Evolutionary conservation across 1,140 invertebrate species (phyloP).

Genomic region (Pararge aegeria): DNA sequence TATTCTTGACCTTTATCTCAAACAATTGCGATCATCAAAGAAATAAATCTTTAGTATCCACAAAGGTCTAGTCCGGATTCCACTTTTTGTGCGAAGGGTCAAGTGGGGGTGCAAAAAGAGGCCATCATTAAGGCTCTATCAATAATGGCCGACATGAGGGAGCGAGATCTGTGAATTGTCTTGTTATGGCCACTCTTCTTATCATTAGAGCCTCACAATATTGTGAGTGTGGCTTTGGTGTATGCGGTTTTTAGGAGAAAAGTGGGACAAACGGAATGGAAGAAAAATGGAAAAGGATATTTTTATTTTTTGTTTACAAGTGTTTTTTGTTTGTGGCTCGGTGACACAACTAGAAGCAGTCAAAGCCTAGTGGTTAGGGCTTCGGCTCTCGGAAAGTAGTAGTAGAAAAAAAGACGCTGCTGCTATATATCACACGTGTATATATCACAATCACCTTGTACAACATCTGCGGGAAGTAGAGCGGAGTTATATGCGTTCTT

Average conservation of each 20-base stretch:
- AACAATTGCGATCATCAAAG: conserved; percentile 41
- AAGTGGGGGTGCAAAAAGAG: conserved; percentile 51
- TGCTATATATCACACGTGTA: too few species aligned
- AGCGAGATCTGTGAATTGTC: conserved; percentile 39
- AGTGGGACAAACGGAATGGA: not conserved
- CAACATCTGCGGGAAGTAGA: too few species aligned
- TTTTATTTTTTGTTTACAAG: not conserved
- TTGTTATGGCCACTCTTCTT: conserved; percentile 28
- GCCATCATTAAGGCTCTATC: conserved; percentile 51
- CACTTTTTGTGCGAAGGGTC: conserved; percentile 59
- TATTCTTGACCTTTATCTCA: conserved; percentile 32
- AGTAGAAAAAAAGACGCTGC: too few species aligned
- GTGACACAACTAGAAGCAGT: too few species aligned
- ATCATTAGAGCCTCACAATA: conserved; percentile 27
- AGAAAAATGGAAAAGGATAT: too few species aligned
- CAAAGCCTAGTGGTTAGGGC: too few species aligned
- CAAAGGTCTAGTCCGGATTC: conserved; percentile 49
- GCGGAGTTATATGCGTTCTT: too few species aligned
- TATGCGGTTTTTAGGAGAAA: not conserved
- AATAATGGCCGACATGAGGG: conserved; percentile 46
- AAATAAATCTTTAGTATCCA: conserved; percentile 58
- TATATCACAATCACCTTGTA: too few species aligned
- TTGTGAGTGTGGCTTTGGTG: conserved; percentile 12
- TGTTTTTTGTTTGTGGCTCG: too few species aligned
- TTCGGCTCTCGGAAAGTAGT: too few species aligned